Percentiles rank a stretch among this genome's conserved stretches.
Conservation (phyloP, 2,797 vertebrate genomes). For the Gobionotothen gibberifrons region DNA sequence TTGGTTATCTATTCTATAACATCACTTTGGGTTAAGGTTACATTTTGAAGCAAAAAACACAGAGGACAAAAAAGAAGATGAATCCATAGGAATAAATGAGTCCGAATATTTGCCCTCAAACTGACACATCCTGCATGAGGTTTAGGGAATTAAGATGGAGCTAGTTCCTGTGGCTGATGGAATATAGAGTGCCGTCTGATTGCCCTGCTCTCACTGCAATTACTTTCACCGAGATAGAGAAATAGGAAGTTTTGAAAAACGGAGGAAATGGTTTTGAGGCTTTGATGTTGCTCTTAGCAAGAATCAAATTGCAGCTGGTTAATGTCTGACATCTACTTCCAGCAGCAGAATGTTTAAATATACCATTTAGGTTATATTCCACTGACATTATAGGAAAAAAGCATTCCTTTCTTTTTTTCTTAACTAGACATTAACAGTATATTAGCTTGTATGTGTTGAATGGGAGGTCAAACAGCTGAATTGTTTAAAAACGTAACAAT, state of each 20-base stretch:
- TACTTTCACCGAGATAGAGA: slow-evolving; percentile 51
- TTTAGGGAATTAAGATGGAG: slow-evolving; percentile 60
- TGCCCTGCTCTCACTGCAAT: slow-evolving; percentile 60
- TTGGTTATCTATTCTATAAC: background rate
- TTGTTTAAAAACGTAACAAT: background rate
- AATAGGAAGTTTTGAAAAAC: slow-evolving; percentile 33
- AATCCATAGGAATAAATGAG: slow-evolving; percentile 42
- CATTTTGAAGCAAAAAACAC: background rate
- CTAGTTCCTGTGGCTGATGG: slow-evolving; percentile 52
- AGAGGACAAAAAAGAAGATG: background rate
- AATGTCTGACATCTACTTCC: slow-evolving; percentile 4
- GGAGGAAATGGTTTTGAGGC: slow-evolving; percentile 39
- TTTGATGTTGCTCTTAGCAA: slow-evolving; percentile 51
- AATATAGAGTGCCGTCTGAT: slow-evolving; percentile 48
- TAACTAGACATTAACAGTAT: background rate
- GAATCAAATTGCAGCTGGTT: slow-evolving; percentile 30
- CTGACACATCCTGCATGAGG: slow-evolving; percentile 58
- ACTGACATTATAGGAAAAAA: slow-evolving; percentile 3
- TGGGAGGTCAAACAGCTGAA: background rate
- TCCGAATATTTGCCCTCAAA: slow-evolving; percentile 55
- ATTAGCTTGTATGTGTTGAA: background rate
- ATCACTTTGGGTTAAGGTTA: background rate
- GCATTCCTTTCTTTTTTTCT: background rate
- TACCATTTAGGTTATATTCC: slow-evolving; percentile 20
- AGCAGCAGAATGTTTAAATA: slow-evolving; percentile 10